phyloP scores from a whole-genome alignment of 2,888 invertebrate genomes.

The Blomia tropicalis region DNA sequence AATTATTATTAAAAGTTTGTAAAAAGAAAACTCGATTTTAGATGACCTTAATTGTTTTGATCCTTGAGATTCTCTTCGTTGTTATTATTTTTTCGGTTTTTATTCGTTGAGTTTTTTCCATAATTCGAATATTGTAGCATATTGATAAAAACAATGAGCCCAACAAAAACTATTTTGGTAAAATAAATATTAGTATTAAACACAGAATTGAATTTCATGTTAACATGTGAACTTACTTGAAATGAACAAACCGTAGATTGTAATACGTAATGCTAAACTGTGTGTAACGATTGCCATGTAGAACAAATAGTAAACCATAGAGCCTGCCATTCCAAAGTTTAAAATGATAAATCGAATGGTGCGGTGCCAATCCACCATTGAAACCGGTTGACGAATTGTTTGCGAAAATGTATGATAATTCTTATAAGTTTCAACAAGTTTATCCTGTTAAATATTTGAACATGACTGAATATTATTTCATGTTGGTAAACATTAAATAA shows the following conservation, averaged over 20 bases:
- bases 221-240: neutral
- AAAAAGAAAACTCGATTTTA: no score
- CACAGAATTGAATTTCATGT: neutral
- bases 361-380: no score
- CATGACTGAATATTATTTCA: no score
- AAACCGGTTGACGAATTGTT: neutral
- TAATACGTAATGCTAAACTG: neutral
- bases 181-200: neutral
- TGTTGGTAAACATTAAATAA: neutral
- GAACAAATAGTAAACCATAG: neutral
- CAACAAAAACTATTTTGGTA: neutral
- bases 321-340: neutral
- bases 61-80: no score
- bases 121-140: neutral
- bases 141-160: neutral
- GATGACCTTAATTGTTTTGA: no score
- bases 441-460: no score
- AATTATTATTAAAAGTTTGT: no score
- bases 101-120: neutral
- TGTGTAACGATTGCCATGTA: conserved; percentile 1
- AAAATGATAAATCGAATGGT: neutral
- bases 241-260: neutral
- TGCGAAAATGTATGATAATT: neutral
- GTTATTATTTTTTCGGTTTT: no score
- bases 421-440: neutral